Evolutionary conservation across 2,888 invertebrate species (phyloP).

Genomic region (Trachelus troglodyta): DNA sequence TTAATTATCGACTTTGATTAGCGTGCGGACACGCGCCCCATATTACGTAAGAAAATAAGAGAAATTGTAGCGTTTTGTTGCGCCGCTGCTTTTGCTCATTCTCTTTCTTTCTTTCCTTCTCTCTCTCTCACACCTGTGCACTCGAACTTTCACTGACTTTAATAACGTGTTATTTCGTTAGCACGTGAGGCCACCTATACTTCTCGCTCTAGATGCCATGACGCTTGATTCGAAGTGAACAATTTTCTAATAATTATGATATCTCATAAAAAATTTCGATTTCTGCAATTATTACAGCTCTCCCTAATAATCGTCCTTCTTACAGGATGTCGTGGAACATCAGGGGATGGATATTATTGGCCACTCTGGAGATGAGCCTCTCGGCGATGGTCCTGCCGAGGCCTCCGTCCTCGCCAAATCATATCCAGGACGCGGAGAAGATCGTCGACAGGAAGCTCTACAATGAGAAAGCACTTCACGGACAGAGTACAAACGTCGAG

Average conservation of each 20-base stretch:
- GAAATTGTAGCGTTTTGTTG: constrained; percentile 52
- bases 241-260: constrained; percentile 5
- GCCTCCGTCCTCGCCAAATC: constrained; percentile 55
- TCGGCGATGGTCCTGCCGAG: constrained; percentile 58
- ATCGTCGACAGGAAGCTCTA: constrained; percentile 34
- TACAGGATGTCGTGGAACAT: constrained; percentile 45
- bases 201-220: not conserved
- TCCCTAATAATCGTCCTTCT: constrained; percentile 12
- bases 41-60: constrained; percentile 45
- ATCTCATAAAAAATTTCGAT: not conserved
- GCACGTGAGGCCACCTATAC: constrained; percentile 11
- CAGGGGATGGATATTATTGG: constrained; percentile 34
- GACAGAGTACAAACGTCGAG: constrained; percentile 53
- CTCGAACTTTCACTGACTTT: constrained; percentile 52
- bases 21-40: not conserved
- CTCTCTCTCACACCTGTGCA: constrained; percentile 7
- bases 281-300: not conserved
- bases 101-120: not conserved
- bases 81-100: constrained; percentile 1
- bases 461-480: constrained; percentile 38
- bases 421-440: constrained; percentile 44
- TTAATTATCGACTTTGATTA: not conserved
- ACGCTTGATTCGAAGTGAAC: not conserved
- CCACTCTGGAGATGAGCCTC: constrained; percentile 40
- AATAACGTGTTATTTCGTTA: constrained; percentile 26